A percentile compares a stretch with the other conserved stretches of the same genome.
phyloP scores from a whole-genome alignment of 2,797 vertebrate genomes.

The Alexandromys oeconomus region DNA sequence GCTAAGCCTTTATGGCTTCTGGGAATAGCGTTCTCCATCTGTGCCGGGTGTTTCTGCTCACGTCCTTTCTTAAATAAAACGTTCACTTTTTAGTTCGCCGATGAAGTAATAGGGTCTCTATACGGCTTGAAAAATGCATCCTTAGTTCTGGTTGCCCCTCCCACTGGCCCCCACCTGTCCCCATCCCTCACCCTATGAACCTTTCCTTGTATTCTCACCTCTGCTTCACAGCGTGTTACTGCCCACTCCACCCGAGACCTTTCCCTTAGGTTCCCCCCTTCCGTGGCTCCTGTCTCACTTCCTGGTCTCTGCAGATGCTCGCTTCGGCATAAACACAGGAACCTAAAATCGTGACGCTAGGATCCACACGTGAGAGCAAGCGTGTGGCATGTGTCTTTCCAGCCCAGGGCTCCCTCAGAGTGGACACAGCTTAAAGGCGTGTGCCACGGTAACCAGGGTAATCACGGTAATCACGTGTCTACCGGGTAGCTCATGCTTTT shows the following conservation, averaged over 20 bases:
- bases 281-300: background rate
- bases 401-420: background rate
- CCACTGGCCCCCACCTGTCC: background rate
- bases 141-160: background rate
- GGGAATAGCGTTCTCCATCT: background rate
- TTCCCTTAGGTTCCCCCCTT: background rate
- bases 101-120: background rate
- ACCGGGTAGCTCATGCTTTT: constrained; percentile 20
- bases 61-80: background rate
- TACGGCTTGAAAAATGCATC: background rate
- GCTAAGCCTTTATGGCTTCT: background rate
- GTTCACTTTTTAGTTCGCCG: background rate
- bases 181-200: no score
- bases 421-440: background rate
- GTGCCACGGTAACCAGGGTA: background rate
- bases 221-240: background rate
- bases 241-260: background rate
- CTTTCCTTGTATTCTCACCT: no score
- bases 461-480: background rate
- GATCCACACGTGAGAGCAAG: background rate
- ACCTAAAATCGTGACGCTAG: background rate
- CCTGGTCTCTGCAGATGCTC: background rate
- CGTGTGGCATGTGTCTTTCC: background rate
- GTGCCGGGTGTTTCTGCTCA: background rate
- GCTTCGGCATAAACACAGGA: background rate